phyloP scores from a whole-genome alignment of 2,888 invertebrate genomes.

The Pseudococcus longispinus region DNA sequence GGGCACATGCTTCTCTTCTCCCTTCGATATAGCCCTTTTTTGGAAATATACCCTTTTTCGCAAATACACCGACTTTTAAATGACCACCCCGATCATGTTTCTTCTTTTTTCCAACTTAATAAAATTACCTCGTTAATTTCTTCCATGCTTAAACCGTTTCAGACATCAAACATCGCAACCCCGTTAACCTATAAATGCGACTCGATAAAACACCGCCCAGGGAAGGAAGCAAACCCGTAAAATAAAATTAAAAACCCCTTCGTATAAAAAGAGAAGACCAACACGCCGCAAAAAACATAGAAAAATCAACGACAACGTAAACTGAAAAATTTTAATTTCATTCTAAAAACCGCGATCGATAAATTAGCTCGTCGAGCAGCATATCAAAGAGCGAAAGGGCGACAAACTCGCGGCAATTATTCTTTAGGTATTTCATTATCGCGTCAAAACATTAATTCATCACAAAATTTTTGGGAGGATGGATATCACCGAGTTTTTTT shows the following conservation, averaged over 20 bases:
- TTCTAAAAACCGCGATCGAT: background rate
- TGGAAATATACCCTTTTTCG: too few species aligned
- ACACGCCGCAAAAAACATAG: background rate
- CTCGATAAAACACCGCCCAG: background rate
- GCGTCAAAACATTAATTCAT: constrained; percentile 8
- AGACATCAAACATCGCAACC: background rate
- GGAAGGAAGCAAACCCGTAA: too few species aligned
- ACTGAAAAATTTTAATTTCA: background rate
- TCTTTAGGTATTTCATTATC: background rate
- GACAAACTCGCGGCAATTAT: background rate
- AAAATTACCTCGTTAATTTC: background rate
- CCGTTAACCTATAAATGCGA: background rate
- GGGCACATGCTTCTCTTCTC: too few species aligned
- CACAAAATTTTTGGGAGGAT: background rate
- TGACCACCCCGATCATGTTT: too few species aligned
- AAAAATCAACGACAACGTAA: background rate
- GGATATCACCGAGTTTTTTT: constrained; percentile 23
- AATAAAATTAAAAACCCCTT: too few species aligned
- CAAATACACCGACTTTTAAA: too few species aligned
- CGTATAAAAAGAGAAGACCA: background rate
- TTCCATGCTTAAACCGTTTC: background rate
- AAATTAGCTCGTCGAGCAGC: background rate
- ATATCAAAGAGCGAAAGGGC: background rate
- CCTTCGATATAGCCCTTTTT: too few species aligned
- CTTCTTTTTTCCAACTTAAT: too few species aligned